Evolutionary conservation across 2,888 invertebrate species (phyloP).

Genomic region (Axea sp.): DNA sequence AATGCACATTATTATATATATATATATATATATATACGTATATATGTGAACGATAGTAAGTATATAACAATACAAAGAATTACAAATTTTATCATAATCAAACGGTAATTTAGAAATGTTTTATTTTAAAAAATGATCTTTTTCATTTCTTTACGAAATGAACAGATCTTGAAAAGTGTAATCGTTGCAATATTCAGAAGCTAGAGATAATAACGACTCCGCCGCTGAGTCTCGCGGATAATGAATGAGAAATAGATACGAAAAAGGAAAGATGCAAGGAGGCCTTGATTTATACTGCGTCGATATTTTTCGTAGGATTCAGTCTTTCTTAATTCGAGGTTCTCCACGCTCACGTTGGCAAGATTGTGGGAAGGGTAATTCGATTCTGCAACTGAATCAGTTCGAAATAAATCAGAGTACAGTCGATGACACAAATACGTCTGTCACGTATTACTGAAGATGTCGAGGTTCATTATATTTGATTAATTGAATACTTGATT

Average conservation of each 20-base stretch:
- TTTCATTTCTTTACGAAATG: conserved; percentile 13
- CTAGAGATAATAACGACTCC: conserved; percentile 58
- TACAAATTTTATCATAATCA: too few relatives aligned
- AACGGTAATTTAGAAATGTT: too few relatives aligned
- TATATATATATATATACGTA: too few relatives aligned
- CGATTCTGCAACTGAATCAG: conserved; percentile 75
- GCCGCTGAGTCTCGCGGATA: conserved; percentile 60
- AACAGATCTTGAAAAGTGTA: conserved; percentile 54
- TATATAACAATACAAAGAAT: too few relatives aligned
- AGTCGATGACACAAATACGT: conserved; percentile 69
- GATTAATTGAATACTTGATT: too few relatives aligned
- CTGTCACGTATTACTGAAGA: conserved; percentile 54
- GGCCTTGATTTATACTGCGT: conserved; percentile 76
- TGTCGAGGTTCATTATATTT: not conserved
- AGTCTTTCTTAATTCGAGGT: conserved; percentile 78
- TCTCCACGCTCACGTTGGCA: conserved; percentile 63
- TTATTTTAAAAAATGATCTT: too few relatives aligned
- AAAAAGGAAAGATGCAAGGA: conserved; percentile 60
- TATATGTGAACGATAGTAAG: too few relatives aligned
- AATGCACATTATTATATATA: too few relatives aligned
- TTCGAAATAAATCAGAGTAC: conserved; percentile 76
- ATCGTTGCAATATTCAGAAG: conserved; percentile 58
- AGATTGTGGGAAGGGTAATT: conserved; percentile 70
- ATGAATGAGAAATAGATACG: conserved; percentile 63
- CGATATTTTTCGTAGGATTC: conserved; percentile 77